Evolutionary conservation across 1,140 invertebrate species (phyloP), one percentile per base, ranked within the genome.

Genomic region (Capitella teleta): DNA sequence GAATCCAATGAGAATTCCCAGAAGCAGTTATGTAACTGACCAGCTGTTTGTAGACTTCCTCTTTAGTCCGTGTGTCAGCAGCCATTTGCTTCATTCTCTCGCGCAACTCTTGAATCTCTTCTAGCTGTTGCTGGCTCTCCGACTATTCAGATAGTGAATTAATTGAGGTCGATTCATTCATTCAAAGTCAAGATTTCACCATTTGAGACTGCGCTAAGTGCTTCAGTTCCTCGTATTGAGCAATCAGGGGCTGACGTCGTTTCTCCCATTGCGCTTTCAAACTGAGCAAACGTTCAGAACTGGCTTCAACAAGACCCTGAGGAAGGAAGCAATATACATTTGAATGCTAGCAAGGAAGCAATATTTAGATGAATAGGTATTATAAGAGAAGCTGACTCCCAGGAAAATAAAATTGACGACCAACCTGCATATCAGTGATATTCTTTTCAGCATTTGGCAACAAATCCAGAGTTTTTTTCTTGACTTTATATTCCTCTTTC

Each of bases 191-290:
- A n/a, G n/a, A n/a, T n/a, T 24, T 40, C 38, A 40, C 38, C 38
- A 40, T n/a, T 68, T 77, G 75, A 37, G 74, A 74, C n/a, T 75
- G 76, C 61, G 74, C 75, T 23, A 77, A 73, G 57, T 77, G 74
- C 61, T 77, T 76, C 40, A 81, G 72, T 47, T 74, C 63, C 28
- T 78, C 60, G 63, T 80, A 82, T 55, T 81, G 73, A 52, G 80
- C 67, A 47, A 84, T 74, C 12, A 85, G 67, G 14, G 81, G 79
- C 32, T 70, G 71, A 56, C 81, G 72, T 52, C 82, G 79, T 53
- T 79, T 75, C 52, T 84, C 80, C 84, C 84, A 86, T 56, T 84
- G 79, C 43, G 74, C 76, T 3, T 78, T 78, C 52, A 85, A 68
- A 54, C 69, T 75, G 8, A 79, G 66, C 36, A 85, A 60, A 66